A percentile compares a stretch with the other conserved stretches of the same genome.
Conservation (phyloP, 53 echinoderm and acorn worm genomes). For the Arbacia lixula region DNA sequence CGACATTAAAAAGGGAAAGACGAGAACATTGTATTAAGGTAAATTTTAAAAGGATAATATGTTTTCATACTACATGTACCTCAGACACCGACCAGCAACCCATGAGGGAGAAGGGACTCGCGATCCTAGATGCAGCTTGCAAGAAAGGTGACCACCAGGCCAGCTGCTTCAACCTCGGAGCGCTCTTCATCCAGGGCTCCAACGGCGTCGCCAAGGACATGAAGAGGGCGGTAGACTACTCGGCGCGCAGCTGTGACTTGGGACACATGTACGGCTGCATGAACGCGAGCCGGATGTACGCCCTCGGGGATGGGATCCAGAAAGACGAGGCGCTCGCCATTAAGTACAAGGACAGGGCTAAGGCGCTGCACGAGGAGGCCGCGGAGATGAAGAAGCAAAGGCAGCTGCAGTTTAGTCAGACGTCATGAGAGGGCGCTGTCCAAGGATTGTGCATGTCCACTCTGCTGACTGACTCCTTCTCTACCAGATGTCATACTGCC, state of each 20-base stretch:
- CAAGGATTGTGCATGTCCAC: not conserved
- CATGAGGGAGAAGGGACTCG: slow-evolving; percentile 16
- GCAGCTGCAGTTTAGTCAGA: slow-evolving; percentile 87
- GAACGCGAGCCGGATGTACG: slow-evolving; percentile 90
- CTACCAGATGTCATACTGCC: no score
- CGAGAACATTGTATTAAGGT: no score
- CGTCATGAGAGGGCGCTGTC: slow-evolving; percentile 31
- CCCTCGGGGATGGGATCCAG: slow-evolving; percentile 77
- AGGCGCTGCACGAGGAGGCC: slow-evolving; percentile 71
- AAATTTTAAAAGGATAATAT: no score
- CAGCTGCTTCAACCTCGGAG: slow-evolving; percentile 87
- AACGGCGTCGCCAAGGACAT: slow-evolving; percentile 71
- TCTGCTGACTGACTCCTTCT: not conserved
- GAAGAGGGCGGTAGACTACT: slow-evolving; percentile 63
- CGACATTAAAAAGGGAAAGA: no score
- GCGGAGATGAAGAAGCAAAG: slow-evolving; percentile 70
- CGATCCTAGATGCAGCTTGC: slow-evolving; percentile 75
- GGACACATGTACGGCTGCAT: slow-evolving; percentile 90
- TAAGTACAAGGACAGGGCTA: slow-evolving; percentile 73
- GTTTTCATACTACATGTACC: not conserved
- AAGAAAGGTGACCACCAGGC: slow-evolving; percentile 70
- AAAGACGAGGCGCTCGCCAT: slow-evolving; percentile 61
- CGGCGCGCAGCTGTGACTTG: slow-evolving; percentile 77
- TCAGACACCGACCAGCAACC: not conserved
- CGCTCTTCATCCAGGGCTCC: slow-evolving; percentile 76